Percentiles rank a stretch among this genome's conserved stretches.
Evolutionary conservation across 2,888 invertebrate species (phyloP).

Genomic region (Toxonevra muliebris): DNA sequence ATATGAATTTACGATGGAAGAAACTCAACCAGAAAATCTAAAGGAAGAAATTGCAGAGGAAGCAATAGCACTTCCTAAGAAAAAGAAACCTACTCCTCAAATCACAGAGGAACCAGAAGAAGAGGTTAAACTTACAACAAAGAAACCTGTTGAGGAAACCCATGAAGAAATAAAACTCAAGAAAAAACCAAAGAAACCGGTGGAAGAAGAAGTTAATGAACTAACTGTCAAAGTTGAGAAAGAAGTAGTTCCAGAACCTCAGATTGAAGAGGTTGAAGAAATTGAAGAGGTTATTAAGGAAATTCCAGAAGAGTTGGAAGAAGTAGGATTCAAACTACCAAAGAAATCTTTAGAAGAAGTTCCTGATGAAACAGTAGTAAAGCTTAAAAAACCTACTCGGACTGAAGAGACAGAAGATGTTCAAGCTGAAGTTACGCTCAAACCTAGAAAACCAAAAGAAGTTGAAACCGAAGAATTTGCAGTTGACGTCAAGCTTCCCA

Average conservation of each 20-base stretch:
- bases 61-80: constrained; percentile 38
- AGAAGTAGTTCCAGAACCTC: constrained; percentile 49
- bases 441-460: constrained; percentile 56
- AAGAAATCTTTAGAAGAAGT: too few species aligned
- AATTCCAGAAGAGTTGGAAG: constrained; percentile 47
- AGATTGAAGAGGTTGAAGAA: constrained; percentile 45
- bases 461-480: constrained; percentile 59
- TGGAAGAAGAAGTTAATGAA: constrained; percentile 48
- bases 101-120: constrained; percentile 49
- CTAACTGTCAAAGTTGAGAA: constrained; percentile 54
- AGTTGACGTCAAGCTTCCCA: constrained; percentile 55
- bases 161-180: constrained; percentile 43
- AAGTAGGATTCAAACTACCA: constrained; percentile 46
- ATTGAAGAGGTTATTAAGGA: constrained; percentile 40
- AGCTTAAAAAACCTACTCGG: constrained; percentile 49
- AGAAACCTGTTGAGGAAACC: constrained; percentile 48
- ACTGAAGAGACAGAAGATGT: constrained; percentile 57
- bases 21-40: constrained; percentile 42
- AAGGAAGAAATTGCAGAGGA: constrained; percentile 38
- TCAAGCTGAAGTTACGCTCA: constrained; percentile 60
- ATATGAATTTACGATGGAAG: constrained; percentile 51
- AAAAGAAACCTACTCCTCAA: constrained; percentile 39
- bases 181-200: constrained; percentile 52
- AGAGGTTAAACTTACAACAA: constrained; percentile 45
- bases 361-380: constrained; percentile 45